Conservation (phyloP, 2,888 invertebrate species). For the Pseudococcus jackbeardsleyi region DNA sequence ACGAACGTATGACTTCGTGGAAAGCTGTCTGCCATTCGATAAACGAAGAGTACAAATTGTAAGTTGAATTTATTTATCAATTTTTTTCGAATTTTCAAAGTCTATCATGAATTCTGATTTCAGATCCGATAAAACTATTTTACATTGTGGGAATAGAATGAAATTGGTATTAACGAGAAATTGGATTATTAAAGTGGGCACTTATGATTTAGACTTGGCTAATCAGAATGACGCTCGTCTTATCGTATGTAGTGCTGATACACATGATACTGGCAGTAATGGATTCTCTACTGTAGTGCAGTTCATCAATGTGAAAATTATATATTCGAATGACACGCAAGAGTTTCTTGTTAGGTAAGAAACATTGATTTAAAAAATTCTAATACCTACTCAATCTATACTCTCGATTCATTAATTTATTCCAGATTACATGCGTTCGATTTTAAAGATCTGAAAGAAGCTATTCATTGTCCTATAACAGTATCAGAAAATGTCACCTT, state of each 20-base stretch:
- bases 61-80: not conserved
- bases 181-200: slow-evolving; percentile 88
- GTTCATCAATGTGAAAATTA: slow-evolving; percentile 82
- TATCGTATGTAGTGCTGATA: slow-evolving; percentile 71
- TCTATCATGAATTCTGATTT: not conserved
- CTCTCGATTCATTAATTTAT: too few relatives aligned
- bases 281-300: slow-evolving; percentile 71
- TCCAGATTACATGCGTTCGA: slow-evolving; percentile 81
- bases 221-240: slow-evolving; percentile 85
- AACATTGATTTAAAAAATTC: not conserved
- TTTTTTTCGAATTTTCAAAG: not conserved
- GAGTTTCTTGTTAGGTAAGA: slow-evolving; percentile 54
- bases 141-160: slow-evolving; percentile 78
- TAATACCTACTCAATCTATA: too few relatives aligned
- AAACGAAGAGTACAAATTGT: slow-evolving; percentile 56
- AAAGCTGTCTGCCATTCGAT: slow-evolving; percentile 52
- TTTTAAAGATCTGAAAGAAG: slow-evolving; percentile 82
- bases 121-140: slow-evolving; percentile 81
- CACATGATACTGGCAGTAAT: slow-evolving; percentile 77
- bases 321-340: slow-evolving; percentile 19
- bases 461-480: slow-evolving; percentile 77
- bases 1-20: slow-evolving; percentile 52
- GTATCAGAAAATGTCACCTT: slow-evolving; percentile 80
- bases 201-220: slow-evolving; percentile 80
- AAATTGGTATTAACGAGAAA: slow-evolving; percentile 84